A percentile compares a stretch with the other conserved stretches of the same genome.
phyloP scores from a whole-genome alignment of 2,888 invertebrate species.

The Aradus depressus region DNA sequence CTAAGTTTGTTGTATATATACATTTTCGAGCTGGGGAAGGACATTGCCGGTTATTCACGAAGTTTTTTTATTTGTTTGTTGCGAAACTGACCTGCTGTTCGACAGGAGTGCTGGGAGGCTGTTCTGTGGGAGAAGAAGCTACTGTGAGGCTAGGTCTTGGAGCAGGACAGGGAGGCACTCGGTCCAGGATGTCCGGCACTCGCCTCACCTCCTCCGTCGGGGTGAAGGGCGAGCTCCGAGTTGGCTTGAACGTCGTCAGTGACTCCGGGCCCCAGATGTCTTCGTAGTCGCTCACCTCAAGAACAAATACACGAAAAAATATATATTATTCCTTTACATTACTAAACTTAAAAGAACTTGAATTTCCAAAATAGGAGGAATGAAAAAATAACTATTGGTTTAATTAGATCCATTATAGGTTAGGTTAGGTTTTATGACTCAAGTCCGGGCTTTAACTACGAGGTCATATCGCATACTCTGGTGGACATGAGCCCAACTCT shows the following conservation, averaged over 20 bases:
- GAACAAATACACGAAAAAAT: not conserved
- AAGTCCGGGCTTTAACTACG: too few relatives aligned
- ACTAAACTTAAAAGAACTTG: too few relatives aligned
- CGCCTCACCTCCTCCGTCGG: conserved; percentile 29
- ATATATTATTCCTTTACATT: too few relatives aligned
- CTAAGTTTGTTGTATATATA: too few relatives aligned
- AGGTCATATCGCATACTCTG: too few relatives aligned
- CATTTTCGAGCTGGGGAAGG: too few relatives aligned
- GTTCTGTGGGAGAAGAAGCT: conserved; percentile 27
- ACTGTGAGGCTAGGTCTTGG: conserved; percentile 21
- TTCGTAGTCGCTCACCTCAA: conserved; percentile 72
- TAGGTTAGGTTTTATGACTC: too few relatives aligned
- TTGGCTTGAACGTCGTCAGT: conserved; percentile 34
- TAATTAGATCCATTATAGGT: too few relatives aligned
- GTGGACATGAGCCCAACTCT: too few relatives aligned
- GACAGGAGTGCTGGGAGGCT: conserved; percentile 27
- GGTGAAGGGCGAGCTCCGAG: conserved; percentile 30
- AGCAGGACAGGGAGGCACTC: conserved; percentile 26
- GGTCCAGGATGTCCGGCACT: conserved; percentile 31
- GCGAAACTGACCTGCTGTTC: too few relatives aligned
- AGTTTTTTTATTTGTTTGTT: too few relatives aligned
- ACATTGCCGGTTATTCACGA: too few relatives aligned
- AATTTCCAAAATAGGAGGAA: not conserved
- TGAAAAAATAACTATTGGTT: not conserved
- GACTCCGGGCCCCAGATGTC: conserved; percentile 75